These are phyloP conservation scores for Piprites chloris DNA, from an alignment of 2,113 vertebrate genomes.

Conservation along the genomic window DNA sequence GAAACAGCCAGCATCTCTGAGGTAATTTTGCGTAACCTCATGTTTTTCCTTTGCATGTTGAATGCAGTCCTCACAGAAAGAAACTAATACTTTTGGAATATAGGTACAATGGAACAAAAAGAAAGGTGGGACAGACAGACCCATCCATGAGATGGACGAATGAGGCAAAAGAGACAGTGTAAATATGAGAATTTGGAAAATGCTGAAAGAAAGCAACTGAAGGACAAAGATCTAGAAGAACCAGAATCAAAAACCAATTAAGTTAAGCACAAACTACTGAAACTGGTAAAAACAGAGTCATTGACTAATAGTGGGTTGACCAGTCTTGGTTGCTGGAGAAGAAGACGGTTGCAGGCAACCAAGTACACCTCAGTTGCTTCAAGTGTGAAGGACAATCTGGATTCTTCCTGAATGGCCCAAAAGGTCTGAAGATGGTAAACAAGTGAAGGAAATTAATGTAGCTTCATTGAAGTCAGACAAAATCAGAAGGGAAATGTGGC, in stretches of 20 bases:
- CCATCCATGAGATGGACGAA: background rate
- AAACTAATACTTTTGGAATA: background rate
- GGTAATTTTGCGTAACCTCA: background rate
- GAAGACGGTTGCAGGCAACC: background rate
- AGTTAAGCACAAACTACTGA: background rate
- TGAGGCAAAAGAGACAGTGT: background rate
- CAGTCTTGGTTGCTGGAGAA: background rate
- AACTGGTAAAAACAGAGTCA: background rate
- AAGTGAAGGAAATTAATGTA: background rate
- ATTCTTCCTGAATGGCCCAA: background rate
- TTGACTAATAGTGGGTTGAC: background rate
- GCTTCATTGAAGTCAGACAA: background rate
- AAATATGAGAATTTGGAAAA: background rate
- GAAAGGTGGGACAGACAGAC: background rate
- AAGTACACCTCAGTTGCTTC: background rate
- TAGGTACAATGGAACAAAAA: background rate
- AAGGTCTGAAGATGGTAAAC: background rate
- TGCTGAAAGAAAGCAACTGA: background rate
- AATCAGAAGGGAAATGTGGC: conserved; percentile 23
- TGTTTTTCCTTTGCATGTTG: background rate
- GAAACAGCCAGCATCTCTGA: background rate
- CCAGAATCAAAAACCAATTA: background rate
- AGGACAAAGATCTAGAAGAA: background rate
- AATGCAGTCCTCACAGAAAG: background rate
- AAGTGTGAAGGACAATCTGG: background rate